Conservation (phyloP, 64 coral and sea anemone species). For the Dendronephthya gigantea region DNA sequence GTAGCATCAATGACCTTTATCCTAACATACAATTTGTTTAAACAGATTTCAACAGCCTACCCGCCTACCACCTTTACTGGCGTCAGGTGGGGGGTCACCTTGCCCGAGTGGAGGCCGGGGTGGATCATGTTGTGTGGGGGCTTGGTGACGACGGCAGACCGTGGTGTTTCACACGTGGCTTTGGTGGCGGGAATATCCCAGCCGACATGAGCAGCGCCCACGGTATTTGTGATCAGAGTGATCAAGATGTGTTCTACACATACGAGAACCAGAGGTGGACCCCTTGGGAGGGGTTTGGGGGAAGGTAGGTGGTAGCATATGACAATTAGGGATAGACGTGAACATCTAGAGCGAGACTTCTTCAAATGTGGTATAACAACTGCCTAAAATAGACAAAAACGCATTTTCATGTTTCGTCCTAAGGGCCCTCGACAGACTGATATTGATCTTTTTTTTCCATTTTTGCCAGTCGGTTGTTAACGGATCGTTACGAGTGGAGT, state of each 20-base stretch:
- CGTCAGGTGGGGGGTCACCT: conserved; percentile 86
- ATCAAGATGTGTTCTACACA: conserved; percentile 59
- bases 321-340: not conserved
- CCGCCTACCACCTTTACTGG: conserved; percentile 42
- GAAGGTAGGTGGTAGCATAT: conserved; percentile 44
- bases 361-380: not conserved
- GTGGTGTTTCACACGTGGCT: conserved; percentile 84
- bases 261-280: conserved; percentile 98
- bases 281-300: conserved; percentile 67
- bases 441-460: not conserved
- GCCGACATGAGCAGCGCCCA: conserved; percentile 47
- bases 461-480: conserved; percentile 56
- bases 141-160: conserved; percentile 67
- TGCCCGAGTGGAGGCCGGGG: conserved; percentile 57
- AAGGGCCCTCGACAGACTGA: too few relatives aligned
- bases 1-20: not conserved
- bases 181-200: conserved; percentile 75
- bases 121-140: conserved; percentile 71
- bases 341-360: not conserved
- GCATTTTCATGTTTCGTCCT: too few relatives aligned
- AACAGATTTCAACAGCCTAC: not conserved
- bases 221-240: conserved; percentile 75
- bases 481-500: conserved; percentile 85
- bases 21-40: too few relatives aligned
- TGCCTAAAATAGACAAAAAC: too few relatives aligned